Evolutionary conservation across 2,113 vertebrate species (phyloP).

Genomic region (Neolamprologus ventralis): DNA sequence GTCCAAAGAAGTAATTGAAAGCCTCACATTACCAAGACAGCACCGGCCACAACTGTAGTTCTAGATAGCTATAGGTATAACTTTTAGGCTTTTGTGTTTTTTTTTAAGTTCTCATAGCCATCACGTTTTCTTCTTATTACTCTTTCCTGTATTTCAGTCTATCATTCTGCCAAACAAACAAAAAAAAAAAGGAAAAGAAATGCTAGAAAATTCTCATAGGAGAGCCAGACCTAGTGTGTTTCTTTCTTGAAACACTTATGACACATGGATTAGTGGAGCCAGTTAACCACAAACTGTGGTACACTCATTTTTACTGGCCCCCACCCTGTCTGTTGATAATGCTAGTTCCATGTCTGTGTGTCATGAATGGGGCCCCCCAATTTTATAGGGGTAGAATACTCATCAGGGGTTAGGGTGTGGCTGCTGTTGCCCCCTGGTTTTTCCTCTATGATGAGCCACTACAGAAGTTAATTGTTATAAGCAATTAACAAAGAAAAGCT

Average conservation of each 20-base stretch:
- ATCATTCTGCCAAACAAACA: neutral
- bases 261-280: conserved; percentile 26
- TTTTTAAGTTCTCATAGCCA: neutral
- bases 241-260: conserved; percentile 11
- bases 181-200: neutral
- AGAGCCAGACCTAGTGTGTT: neutral
- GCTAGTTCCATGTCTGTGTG: conserved; percentile 22
- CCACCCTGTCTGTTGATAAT: conserved; percentile 24
- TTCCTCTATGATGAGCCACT: neutral
- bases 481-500: neutral
- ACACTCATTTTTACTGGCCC: conserved; percentile 24
- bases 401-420: conserved; percentile 33
- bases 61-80: neutral
- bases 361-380: conserved; percentile 28
- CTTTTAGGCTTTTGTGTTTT: neutral
- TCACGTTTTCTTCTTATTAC: neutral
- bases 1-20: neutral
- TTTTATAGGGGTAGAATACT: conserved; percentile 31
- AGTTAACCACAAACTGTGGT: conserved; percentile 41
- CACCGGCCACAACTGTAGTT: neutral
- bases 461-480: conserved; percentile 51
- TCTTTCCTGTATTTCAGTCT: neutral
- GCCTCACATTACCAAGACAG: neutral
- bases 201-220: neutral
- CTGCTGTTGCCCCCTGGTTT: conserved; percentile 4